Evolutionary conservation across 2,888 invertebrate species (phyloP).

Genomic region (Patella depressa): DNA sequence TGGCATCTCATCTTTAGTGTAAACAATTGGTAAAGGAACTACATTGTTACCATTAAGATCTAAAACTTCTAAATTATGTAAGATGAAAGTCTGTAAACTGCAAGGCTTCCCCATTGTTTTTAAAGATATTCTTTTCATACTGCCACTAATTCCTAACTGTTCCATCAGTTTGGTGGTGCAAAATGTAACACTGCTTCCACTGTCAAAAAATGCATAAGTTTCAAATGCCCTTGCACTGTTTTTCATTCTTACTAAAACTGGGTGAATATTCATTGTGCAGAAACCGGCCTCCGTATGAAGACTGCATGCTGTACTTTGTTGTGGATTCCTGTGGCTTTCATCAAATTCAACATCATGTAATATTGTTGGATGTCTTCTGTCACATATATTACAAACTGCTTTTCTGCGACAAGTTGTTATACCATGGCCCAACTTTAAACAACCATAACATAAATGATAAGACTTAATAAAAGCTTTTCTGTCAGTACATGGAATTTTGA

Average conservation of each 20-base stretch:
- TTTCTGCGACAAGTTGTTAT: too few species aligned
- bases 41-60: background rate
- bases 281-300: conserved; percentile 13
- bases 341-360: too few species aligned
- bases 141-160: conserved; percentile 11
- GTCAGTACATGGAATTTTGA: too few species aligned
- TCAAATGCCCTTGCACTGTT: background rate
- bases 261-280: conserved; percentile 26
- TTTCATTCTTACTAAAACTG: conserved; percentile 17
- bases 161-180: conserved; percentile 19
- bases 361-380: too few species aligned
- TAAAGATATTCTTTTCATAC: conserved; percentile 12
- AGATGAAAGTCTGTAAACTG: background rate
- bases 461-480: too few species aligned
- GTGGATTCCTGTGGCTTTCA: background rate
- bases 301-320: background rate
- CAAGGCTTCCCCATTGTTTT: conserved; percentile 14
- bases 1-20: conserved; percentile 18
- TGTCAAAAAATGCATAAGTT: conserved; percentile 24
- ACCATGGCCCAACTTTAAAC: too few species aligned
- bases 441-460: too few species aligned
- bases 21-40: conserved; percentile 3
- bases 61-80: conserved; percentile 12
- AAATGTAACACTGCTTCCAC: conserved; percentile 25
- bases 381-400: background rate